Evolutionary conservation across 2,113 vertebrate species (phyloP), one percentile per base, ranked within the genome.

Genomic region (Sceloporus undulatus): DNA sequence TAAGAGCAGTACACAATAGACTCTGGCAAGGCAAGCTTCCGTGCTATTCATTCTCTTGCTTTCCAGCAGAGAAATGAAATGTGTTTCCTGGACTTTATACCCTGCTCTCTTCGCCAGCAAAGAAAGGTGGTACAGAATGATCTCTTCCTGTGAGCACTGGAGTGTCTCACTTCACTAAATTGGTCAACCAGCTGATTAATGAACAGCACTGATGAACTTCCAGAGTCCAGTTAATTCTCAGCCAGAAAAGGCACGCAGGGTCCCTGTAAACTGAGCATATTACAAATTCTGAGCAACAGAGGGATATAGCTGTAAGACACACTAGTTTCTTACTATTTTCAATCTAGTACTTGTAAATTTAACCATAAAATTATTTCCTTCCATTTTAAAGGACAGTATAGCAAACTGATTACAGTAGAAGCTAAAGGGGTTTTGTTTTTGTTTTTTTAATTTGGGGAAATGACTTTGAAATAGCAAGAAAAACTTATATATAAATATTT

Each of bases 151-250:
- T 85, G 70, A 29, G 29, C 21, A 52, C 54, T n/a, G 25, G 80
- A n/a, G 18, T 76, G 42, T 19, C 19, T 79, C 73, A 89, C 23
- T 85, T 85, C 83, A 81, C 16, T 89, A 91, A 90, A 73, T 77
- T 71, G 40, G 19, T 27, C 52, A 62, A 59, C 29, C 62, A 79
- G 76, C 52, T 82, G 73, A 70, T 90, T 76, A 66, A 87, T 1
- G 9, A 54, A 62, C 73, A 89, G 59, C 4, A n/a, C 13, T 66
- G 62, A 65, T 8, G 8, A 4, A 2, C 10, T 82, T 81, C 54
- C 7, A 76, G 59, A 21, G n/a, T 62, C n/a, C 25, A 79, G 48
- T 38, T 59, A 38, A 73, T 6, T 74, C 79, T 89, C 21, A 38
- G 29, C 9, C 59, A 91, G 91, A 87, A 84, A 9, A 0, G 0